Conservation (phyloP, 2,797 vertebrate genomes). For the Etheostoma perlongum region DNA sequence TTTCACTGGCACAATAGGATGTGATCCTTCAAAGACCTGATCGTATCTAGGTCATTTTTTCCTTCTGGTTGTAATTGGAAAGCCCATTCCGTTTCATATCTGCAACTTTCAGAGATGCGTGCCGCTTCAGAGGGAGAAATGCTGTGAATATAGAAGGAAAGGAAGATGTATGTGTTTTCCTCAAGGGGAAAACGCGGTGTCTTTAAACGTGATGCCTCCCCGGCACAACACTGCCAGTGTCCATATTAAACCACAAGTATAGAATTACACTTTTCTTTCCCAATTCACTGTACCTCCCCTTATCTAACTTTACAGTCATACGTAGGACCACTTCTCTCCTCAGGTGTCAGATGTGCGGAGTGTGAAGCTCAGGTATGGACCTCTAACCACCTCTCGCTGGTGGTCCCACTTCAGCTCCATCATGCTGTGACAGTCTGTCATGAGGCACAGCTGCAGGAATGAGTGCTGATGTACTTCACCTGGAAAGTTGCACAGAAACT, state of each 20-base stretch:
- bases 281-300: not conserved
- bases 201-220: conserved; percentile 12
- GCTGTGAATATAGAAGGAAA: conserved; percentile 4
- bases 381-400: conserved; percentile 68
- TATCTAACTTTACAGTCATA: conserved; percentile 2
- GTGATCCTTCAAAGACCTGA: conserved; percentile 58
- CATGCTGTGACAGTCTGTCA: conserved; percentile 79
- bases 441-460: conserved; percentile 66
- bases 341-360: conserved; percentile 68
- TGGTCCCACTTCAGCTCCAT: conserved; percentile 74
- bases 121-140: not conserved
- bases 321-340: conserved; percentile 34
- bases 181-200: not conserved
- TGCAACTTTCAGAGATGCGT: conserved; percentile 18
- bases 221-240: conserved; percentile 1
- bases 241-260: conserved; percentile 4
- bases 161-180: conserved; percentile 2
- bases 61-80: conserved; percentile 37
- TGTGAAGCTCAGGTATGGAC: conserved; percentile 63
- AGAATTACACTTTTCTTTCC: conserved; percentile 28
- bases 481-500: conserved; percentile 72
- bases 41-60: conserved; percentile 60
- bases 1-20: conserved; percentile 58
- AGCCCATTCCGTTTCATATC: conserved; percentile 29
- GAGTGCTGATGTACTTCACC: conserved; percentile 62